These are phyloP conservation scores for Pionites leucogaster DNA, from an alignment of 2,113 vertebrate genomes.

Conservation along the genomic window DNA sequence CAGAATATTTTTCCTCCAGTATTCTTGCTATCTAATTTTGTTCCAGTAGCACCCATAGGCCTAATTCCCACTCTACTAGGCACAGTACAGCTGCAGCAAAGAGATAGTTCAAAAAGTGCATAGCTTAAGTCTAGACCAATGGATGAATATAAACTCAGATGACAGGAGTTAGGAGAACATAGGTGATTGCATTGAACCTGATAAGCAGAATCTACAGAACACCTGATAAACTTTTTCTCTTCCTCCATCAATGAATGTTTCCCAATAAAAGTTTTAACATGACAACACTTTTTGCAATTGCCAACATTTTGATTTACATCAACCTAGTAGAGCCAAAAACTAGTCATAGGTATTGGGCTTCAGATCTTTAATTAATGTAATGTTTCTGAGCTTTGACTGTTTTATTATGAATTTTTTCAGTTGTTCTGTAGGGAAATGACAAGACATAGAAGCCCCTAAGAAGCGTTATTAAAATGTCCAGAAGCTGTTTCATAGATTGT, in stretches of 20 bases:
- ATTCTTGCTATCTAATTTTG: not conserved
- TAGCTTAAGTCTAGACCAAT: not conserved
- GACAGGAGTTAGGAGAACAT: not conserved
- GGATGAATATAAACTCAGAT: not conserved
- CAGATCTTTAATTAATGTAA: not conserved
- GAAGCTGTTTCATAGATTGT: not conserved
- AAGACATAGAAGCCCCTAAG: not conserved
- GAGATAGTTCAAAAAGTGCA: not conserved
- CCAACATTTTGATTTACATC: not conserved
- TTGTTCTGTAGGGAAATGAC: not conserved
- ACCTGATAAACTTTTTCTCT: not conserved
- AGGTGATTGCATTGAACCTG: not conserved
- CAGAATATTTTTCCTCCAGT: not conserved
- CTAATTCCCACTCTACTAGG: not conserved
- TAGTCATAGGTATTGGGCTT: not conserved
- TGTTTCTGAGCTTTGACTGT: not conserved
- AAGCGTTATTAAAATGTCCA: not conserved
- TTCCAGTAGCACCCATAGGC: not conserved
- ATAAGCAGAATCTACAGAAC: not conserved
- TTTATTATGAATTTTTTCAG: not conserved
- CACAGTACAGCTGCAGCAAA: not conserved
- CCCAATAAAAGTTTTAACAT: not conserved
- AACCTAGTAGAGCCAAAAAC: not conserved
- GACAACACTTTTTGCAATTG: not conserved
- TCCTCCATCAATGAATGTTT: not conserved